Conservation (phyloP, 2,797 vertebrate species). For the Hylomyscus alleni region DNA sequence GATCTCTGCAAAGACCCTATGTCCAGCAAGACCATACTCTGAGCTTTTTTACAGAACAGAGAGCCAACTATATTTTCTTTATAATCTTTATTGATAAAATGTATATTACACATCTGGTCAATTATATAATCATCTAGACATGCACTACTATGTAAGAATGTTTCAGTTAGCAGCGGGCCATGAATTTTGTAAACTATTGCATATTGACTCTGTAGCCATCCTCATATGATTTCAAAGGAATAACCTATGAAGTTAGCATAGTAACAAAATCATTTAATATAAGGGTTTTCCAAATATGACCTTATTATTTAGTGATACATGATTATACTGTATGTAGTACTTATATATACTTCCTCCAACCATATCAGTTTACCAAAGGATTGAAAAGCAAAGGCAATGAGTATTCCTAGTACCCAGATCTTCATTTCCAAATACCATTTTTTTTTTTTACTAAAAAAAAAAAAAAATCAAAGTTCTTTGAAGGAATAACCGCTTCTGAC, state of each 20-base stretch:
- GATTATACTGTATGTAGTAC: neutral
- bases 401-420: neutral
- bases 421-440: constrained; percentile 40
- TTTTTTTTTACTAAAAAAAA: neutral
- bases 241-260: neutral
- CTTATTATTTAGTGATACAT: neutral
- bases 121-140: neutral
- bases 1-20: neutral
- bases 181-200: neutral
- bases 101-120: neutral
- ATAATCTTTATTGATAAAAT: neutral
- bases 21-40: constrained; percentile 29
- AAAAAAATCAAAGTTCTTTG: neutral
- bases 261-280: neutral
- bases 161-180: neutral
- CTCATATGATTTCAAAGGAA: neutral
- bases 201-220: neutral
- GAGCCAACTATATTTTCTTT: neutral
- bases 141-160: neutral
- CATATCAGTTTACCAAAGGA: neutral
- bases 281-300: neutral
- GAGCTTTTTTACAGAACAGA: neutral
- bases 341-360: neutral
- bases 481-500: neutral
- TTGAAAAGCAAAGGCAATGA: neutral